Conservation (phyloP, 1,140 invertebrate genomes). For the Penaeus chinensis region DNA sequence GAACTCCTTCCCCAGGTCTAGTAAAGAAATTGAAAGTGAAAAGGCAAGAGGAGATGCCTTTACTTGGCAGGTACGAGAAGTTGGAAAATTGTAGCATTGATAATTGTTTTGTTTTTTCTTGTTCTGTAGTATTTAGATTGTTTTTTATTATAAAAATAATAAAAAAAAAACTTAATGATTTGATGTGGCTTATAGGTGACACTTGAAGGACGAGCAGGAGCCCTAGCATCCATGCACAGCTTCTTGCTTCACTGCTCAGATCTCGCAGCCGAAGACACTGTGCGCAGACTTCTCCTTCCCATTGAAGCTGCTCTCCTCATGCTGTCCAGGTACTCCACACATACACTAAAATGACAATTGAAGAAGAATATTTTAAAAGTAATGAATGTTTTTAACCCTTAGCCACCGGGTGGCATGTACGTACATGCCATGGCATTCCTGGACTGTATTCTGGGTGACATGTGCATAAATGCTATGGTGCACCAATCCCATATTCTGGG, state of each 20-base stretch:
- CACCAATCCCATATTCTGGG: too few species aligned
- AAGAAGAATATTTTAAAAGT: neutral
- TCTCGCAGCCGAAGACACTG: constrained; percentile 85
- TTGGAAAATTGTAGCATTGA: constrained; percentile 21
- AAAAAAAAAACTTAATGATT: neutral
- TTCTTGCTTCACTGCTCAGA: constrained; percentile 92
- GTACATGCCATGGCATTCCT: too few species aligned
- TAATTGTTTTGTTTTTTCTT: too few species aligned
- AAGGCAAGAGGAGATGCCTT: constrained; percentile 97
- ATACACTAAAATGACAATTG: neutral
- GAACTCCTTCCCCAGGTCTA: constrained; percentile 95
- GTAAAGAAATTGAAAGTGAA: constrained; percentile 96
- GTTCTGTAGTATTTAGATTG: neutral
- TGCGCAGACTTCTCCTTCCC: constrained; percentile 85
- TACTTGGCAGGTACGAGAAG: constrained; percentile 86
- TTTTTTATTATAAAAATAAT: neutral
- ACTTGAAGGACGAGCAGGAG: constrained; percentile 94
- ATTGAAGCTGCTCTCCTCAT: constrained; percentile 95
- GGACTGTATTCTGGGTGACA: too few species aligned
- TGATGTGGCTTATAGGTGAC: constrained; percentile 75
- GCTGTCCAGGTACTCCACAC: constrained; percentile 83
- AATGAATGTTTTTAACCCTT: neutral
- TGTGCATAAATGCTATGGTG: too few species aligned
- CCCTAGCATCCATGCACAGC: constrained; percentile 94
- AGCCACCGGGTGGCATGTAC: too few species aligned